Percentiles rank a stretch among this genome's conserved stretches.
These are phyloP conservation scores for Cerceris ruficornis DNA, from an alignment of 2,888 invertebrate species.

Conservation along the genomic window DNA sequence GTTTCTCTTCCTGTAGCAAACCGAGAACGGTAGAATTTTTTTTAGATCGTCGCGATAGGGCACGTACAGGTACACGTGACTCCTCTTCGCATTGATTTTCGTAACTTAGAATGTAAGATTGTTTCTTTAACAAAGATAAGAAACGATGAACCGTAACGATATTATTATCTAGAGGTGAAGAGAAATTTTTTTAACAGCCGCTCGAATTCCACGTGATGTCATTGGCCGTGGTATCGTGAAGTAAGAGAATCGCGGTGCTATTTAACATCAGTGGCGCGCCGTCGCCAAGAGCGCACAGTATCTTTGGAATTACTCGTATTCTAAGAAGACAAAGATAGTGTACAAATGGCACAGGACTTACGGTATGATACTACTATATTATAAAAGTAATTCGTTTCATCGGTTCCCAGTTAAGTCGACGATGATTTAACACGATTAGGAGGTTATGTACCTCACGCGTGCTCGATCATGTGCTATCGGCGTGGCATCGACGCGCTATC, in stretches of 20 bases:
- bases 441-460: conserved; percentile 56
- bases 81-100: background rate
- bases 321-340: background rate
- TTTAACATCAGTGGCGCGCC: conserved; percentile 37
- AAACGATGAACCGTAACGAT: conserved; percentile 34
- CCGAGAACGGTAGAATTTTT: too few species aligned
- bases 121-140: background rate
- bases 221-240: conserved; percentile 30
- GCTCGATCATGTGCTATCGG: conserved; percentile 29
- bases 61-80: background rate
- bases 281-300: conserved; percentile 19
- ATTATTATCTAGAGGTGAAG: conserved; percentile 31
- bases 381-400: conserved; percentile 6
- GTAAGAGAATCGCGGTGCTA: conserved; percentile 2
- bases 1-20: too few species aligned
- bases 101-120: conserved; percentile 10
- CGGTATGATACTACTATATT: conserved; percentile 56
- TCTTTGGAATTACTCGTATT: conserved; percentile 17
- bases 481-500: background rate
- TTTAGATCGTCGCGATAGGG: too few species aligned
- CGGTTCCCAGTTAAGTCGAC: conserved; percentile 18
- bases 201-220: conserved; percentile 23
- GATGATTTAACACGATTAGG: conserved; percentile 9
- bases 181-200: conserved; percentile 7
- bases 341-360: conserved; percentile 70